Evolutionary conservation across 2,888 invertebrate genomes (phyloP), one percentile per base, ranked within the genome.

Genomic region (Oscheius sp.): DNA sequence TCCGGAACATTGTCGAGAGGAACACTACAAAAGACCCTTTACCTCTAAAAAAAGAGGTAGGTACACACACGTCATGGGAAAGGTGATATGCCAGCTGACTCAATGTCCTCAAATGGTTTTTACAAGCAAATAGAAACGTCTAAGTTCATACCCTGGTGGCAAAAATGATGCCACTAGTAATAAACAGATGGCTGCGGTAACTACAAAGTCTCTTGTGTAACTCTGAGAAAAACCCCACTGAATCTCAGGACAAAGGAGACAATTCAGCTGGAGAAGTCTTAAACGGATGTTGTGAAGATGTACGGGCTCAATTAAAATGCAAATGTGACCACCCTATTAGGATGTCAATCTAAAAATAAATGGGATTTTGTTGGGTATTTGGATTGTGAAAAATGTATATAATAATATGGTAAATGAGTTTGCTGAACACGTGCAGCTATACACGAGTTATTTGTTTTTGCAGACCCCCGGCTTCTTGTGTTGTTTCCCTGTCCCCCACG

Each of bases 111-210:
- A 36, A 41, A 41, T 41, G 20, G 41, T 41, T 41, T 41, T 41
- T 20, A 41, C 41, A 8, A 14, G 8, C 47, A 47, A 12, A 9
- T 47, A 12, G 47, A 12, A 20, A 20, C 33, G 54, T 22, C n/a
- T 22, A 22, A n/a, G 22, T 47, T 47, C 47, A 47, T 26, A 20
- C 20, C 20, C 20, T 47, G 47, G 22, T 20, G 47, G 47, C 47
- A 24, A 22, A n/a, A 54, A 54, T 33, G 54, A 54, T 54, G 54
- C 54, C 54, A 54, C 54, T 33, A 33, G 54, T 54, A 54, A 36
- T 54, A 32, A 17, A 54, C 54, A 54, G 32, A 54, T 54, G 54
- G 54, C 41, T 30, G 54, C 32, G 32, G 32, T 32, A 32, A 20
- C 51, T 51, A 51, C 51, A 51, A 51, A 54, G 54, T 17, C 8